phyloP scores from a whole-genome alignment of 2,797 vertebrate genomes.

The Taenioides sp. region DNA sequence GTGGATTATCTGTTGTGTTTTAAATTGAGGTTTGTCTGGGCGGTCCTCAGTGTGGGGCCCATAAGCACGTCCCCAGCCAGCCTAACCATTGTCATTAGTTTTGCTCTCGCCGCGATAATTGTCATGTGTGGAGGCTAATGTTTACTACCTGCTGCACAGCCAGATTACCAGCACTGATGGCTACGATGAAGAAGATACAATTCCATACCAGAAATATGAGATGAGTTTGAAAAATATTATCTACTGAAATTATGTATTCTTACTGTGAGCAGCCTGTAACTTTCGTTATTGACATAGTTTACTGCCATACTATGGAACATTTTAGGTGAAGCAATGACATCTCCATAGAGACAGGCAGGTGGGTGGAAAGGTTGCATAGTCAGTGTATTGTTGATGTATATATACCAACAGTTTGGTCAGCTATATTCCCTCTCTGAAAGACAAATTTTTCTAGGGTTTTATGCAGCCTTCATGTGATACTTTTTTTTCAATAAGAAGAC shows the following conservation, averaged over 20 bases:
- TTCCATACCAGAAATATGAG: background rate
- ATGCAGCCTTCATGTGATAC: background rate
- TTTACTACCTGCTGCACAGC: slow-evolving; percentile 5
- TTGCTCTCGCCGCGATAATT: slow-evolving; percentile 6
- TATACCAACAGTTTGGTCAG: background rate
- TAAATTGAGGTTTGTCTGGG: background rate
- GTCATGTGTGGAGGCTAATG: slow-evolving; percentile 1
- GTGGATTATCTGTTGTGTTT: slow-evolving; percentile 11
- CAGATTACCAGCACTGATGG: slow-evolving; percentile 1
- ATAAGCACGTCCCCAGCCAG: background rate
- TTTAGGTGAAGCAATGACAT: too few species aligned
- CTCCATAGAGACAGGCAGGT: too few species aligned
- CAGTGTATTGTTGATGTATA: too few species aligned
- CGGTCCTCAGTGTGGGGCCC: background rate
- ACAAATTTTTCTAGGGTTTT: background rate
- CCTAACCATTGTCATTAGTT: slow-evolving; percentile 8
- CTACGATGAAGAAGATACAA: background rate
- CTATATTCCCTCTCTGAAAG: background rate
- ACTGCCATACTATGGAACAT: too few species aligned
- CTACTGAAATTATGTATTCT: background rate
- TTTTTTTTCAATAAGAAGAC: too few species aligned
- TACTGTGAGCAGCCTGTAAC: too few species aligned
- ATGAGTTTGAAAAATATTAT: background rate
- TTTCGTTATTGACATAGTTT: too few species aligned
- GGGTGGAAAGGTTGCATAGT: too few species aligned